Evolutionary conservation across 2,797 vertebrate species (phyloP).

Genomic region (Hippopotamyrus pictus): DNA sequence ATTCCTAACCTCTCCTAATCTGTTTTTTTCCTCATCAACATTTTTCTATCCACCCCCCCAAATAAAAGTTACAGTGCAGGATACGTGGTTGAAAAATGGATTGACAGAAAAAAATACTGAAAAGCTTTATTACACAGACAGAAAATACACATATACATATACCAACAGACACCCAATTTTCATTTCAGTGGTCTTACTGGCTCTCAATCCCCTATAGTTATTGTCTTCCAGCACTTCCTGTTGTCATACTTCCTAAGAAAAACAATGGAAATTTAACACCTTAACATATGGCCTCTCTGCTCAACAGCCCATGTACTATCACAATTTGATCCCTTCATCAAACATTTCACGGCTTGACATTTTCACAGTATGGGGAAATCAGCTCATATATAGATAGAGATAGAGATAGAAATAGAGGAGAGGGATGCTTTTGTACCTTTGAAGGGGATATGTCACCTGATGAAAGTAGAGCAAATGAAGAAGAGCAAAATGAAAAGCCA

Average conservation of each 20-base stretch:
- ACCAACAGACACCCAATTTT: not conserved
- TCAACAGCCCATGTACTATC: not conserved
- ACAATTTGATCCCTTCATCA: not conserved
- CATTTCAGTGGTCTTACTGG: not conserved
- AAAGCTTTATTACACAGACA: not conserved
- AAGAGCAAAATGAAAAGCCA: not conserved
- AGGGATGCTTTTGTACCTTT: not conserved
- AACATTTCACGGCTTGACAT: not conserved
- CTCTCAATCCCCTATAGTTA: not conserved
- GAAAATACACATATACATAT: not conserved
- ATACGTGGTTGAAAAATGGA: not conserved
- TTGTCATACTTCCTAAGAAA: not conserved
- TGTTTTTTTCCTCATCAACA: not conserved
- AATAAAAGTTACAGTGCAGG: not conserved
- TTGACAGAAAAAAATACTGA: not conserved
- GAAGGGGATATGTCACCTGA: not conserved
- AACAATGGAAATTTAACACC: not conserved
- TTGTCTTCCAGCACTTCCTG: slow-evolving; percentile 10
- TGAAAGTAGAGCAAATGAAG: not conserved
- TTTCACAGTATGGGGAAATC: not conserved
- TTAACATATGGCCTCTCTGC: not conserved
- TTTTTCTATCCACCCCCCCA: not conserved
- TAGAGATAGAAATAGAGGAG: not conserved
- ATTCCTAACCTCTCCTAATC: not conserved
- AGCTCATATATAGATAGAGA: not conserved